Evolutionary conservation across 2,113 vertebrate genomes (phyloP), one percentile per base, ranked within the genome.

Genomic region (Fulica atra): DNA sequence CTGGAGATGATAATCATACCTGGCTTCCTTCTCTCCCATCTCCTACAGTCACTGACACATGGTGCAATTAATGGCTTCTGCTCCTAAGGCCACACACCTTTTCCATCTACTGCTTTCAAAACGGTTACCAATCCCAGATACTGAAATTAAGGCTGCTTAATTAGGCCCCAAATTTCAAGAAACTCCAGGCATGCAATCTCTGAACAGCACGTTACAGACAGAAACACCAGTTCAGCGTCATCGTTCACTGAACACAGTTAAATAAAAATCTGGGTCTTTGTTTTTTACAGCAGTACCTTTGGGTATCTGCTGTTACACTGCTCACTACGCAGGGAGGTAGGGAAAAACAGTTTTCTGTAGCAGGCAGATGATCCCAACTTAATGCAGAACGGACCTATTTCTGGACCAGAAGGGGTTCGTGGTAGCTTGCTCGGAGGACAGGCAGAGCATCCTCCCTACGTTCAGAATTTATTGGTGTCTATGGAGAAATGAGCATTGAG

Each of bases 291-390:
- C 21, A 54, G 71, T 50, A 70, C 28, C 29, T 77, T 69, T n/a
- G 2, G 2, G 20, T 51, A 18, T 0, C 0, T 23, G 31, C 23
- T 61, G 11, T 13, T 50, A 38, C 81, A 16, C 28, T 64, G 28
- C 24, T 54, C 1, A 1, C 44, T 61, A 46, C 9, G 65, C 9
- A 33, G 3, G 1, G 6, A 64, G 19, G 6, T 0, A 11, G 2
- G 10, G 56, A 48, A 33, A 6, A 1, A 24, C 1, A 2, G 38
- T 48, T 48, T 23, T 48, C 48, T 46, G 11, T 15, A 59, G 13
- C 33, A 0, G 5, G 13, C 5, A 79, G 18, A 56, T 0, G 1
- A 76, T 23, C 59, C 6, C 14, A 65, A 9, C 8, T 63, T 42
- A 60, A 63, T 0, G 2, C 8, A 35, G 23, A 0, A 4, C 8